phyloP scores from a whole-genome alignment of 2,113 vertebrate genomes.

The Ploceus nigricollis region DNA sequence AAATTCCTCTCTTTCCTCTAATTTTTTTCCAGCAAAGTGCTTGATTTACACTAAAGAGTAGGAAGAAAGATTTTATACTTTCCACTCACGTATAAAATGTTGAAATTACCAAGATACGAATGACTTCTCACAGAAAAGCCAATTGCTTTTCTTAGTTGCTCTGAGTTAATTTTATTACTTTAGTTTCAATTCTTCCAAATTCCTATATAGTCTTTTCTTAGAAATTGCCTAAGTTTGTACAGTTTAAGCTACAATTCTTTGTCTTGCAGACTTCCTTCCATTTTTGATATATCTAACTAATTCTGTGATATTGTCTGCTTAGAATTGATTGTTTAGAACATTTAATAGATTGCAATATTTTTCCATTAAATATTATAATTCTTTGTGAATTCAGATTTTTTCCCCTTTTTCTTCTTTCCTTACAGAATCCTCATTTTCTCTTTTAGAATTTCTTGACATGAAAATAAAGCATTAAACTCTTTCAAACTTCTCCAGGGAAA shows the following conservation, averaged over 20 bases:
- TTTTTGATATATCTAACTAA: not conserved
- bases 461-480: not conserved
- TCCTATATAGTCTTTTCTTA: not conserved
- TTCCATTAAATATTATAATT: not conserved
- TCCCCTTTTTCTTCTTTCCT: not conserved
- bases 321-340: not conserved
- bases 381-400: not conserved
- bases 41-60: not conserved
- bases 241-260: not conserved
- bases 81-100: not conserved
- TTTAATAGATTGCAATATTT: not conserved
- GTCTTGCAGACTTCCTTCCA: not conserved
- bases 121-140: not conserved
- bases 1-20: not conserved
- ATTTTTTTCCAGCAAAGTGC: not conserved
- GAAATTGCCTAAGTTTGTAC: not conserved
- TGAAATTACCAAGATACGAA: not conserved
- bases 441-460: not conserved
- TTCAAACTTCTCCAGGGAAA: not conserved
- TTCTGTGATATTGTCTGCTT: not conserved
- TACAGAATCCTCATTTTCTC: not conserved
- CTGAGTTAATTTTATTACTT: not conserved
- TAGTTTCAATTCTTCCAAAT: not conserved
- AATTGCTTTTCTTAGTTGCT: not conserved
- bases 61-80: conserved; percentile 14